Percentiles rank a stretch among this genome's conserved stretches.
Conservation (phyloP, 2,888 invertebrate species). For the Carabus problematicus region DNA sequence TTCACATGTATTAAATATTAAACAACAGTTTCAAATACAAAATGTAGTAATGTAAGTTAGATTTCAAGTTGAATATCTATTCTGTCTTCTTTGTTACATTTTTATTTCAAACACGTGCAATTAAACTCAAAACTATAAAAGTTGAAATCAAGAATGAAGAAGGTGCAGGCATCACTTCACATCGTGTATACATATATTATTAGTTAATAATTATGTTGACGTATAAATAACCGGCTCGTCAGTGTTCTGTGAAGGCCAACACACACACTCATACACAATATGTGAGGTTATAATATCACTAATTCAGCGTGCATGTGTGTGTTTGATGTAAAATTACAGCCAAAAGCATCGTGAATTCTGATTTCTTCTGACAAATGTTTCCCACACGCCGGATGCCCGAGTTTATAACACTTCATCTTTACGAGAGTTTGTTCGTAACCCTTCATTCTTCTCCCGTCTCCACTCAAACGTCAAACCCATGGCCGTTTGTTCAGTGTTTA, state of each 20-base stretch:
- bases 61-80: too few relatives aligned
- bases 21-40: too few relatives aligned
- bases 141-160: too few relatives aligned
- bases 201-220: slow-evolving; percentile 42
- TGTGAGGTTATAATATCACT: slow-evolving; percentile 38
- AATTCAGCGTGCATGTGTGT: slow-evolving; percentile 19
- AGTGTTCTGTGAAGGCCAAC: slow-evolving; percentile 7
- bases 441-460: neutral
- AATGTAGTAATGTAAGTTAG: too few relatives aligned
- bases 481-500: slow-evolving; percentile 8
- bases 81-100: too few relatives aligned
- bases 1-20: too few relatives aligned
- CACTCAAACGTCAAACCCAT: neutral
- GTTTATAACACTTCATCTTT: slow-evolving; percentile 19
- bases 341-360: neutral
- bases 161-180: too few relatives aligned
- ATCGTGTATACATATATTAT: slow-evolving; percentile 18
- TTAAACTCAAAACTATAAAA: too few relatives aligned
- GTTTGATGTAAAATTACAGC: neutral
- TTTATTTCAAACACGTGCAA: too few relatives aligned
- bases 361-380: slow-evolving; percentile 14
- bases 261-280: slow-evolving; percentile 18
- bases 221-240: slow-evolving; percentile 34
- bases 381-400: slow-evolving; percentile 24
- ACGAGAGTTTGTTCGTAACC: slow-evolving; percentile 13